These are phyloP conservation scores for Pecten maximus DNA, from an alignment of 2,888 invertebrate species.

Conservation along the genomic window DNA sequence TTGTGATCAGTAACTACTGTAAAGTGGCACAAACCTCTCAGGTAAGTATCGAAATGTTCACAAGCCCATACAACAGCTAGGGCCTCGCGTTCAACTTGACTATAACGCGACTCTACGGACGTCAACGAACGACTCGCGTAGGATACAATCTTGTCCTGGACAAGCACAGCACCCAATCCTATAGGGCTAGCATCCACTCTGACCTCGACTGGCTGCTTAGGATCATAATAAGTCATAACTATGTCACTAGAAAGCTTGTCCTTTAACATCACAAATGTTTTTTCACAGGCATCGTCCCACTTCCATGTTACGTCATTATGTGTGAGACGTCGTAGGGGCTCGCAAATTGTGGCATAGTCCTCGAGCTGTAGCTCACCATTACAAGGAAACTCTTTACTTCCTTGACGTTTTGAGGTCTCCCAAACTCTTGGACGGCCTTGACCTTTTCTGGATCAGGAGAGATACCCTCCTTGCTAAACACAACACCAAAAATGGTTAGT, in stretches of 20 bases:
- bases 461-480: constrained; percentile 49
- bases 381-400: constrained; percentile 64
- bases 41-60: constrained; percentile 68
- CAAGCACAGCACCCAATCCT: constrained; percentile 61
- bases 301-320: constrained; percentile 50
- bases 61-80: constrained; percentile 64
- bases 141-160: constrained; percentile 46
- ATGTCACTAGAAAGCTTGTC: constrained; percentile 50
- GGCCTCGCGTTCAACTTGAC: constrained; percentile 63
- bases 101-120: constrained; percentile 60
- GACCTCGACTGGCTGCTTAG: constrained; percentile 54
- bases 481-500: constrained; percentile 56
- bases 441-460: constrained; percentile 59
- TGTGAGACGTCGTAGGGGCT: constrained; percentile 61
- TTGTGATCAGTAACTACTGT: constrained; percentile 70
- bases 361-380: constrained; percentile 62
- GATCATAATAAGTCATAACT: constrained; percentile 60
- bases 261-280: constrained; percentile 58
- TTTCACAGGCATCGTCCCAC: constrained; percentile 56
- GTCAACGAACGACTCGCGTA: constrained; percentile 60
- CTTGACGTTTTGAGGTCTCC: constrained; percentile 53
- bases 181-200: constrained; percentile 63
- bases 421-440: constrained; percentile 54
- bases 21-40: constrained; percentile 64
- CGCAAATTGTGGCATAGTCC: constrained; percentile 58